Evolutionary conservation across 1,140 invertebrate genomes (phyloP).

Genomic region (Lordiphosa mommai): DNA sequence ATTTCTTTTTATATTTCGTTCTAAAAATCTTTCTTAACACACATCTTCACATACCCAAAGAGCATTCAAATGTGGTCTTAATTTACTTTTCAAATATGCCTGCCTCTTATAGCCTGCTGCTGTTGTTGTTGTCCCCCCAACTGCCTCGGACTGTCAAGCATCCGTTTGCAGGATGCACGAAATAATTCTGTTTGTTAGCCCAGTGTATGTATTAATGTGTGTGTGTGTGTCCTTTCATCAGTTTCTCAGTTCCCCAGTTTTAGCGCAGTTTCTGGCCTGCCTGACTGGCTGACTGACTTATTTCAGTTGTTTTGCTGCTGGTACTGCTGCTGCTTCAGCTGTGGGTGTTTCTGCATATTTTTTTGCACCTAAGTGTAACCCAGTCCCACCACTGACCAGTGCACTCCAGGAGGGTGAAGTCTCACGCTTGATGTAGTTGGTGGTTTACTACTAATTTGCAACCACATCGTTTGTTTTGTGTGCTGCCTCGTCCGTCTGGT

Average conservation of each 20-base stretch:
- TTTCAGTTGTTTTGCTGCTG: conserved; percentile 22
- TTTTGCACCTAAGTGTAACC: conserved; percentile 39
- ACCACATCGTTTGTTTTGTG: conserved; percentile 77
- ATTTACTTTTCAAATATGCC: conserved; percentile 12
- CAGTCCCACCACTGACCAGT: conserved; percentile 9
- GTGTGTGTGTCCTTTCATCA: conserved; percentile 35
- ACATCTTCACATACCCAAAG: too few species aligned
- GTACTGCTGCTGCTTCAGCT: background rate
- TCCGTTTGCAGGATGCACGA: conserved; percentile 72
- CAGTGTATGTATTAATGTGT: background rate
- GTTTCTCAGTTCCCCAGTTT: conserved; percentile 8
- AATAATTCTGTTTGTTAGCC: conserved; percentile 73
- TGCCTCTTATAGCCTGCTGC: background rate
- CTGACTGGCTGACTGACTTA: conserved; percentile 59
- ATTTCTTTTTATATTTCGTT: too few species aligned
- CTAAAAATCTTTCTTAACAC: too few species aligned
- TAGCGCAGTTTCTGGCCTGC: conserved; percentile 7
- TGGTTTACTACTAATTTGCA: conserved; percentile 77
- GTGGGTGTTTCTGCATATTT: conserved; percentile 31
- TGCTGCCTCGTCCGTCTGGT: conserved; percentile 18
- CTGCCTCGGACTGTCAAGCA: conserved; percentile 59
- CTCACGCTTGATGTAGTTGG: conserved; percentile 74
- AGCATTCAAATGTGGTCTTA: background rate
- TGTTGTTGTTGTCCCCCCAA: conserved; percentile 17
- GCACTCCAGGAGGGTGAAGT: conserved; percentile 23